phyloP scores from a whole-genome alignment of 2,888 invertebrate genomes.

The Metallyticus violacea region DNA sequence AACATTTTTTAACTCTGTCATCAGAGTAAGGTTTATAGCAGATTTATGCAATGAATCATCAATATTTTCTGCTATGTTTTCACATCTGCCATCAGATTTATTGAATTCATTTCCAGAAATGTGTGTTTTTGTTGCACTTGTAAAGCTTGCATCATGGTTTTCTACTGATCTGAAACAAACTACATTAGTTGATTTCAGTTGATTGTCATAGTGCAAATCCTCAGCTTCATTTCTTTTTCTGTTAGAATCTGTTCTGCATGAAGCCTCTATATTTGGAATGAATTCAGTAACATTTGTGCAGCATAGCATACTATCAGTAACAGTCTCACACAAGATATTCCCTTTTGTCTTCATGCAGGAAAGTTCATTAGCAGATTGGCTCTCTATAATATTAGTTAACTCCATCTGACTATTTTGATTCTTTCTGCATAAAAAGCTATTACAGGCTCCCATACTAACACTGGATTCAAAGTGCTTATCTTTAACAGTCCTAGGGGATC shows the following conservation, averaged over 20 bases:
- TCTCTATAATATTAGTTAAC: not conserved
- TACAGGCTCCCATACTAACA: not conserved
- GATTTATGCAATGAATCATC: too few species aligned
- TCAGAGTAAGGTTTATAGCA: not conserved
- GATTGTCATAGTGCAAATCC: not conserved
- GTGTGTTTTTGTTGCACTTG: too few species aligned
- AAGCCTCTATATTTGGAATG: not conserved
- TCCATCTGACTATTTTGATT: not conserved
- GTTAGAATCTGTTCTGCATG: too few species aligned
- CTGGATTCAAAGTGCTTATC: not conserved
- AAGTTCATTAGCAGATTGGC: not conserved
- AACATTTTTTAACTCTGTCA: not conserved
- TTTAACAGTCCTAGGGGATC: too few species aligned
- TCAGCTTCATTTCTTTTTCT: not conserved
- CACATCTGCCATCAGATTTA: too few species aligned
- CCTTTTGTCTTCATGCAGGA: not conserved
- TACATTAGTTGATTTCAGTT: not conserved
- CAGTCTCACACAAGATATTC: too few species aligned
- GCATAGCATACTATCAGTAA: too few species aligned
- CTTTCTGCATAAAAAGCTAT: not conserved
- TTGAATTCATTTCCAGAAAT: too few species aligned
- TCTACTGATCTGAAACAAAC: not conserved
- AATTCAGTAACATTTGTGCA: not conserved
- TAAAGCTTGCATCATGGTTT: not conserved
- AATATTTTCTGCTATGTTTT: too few species aligned